Evolutionary conservation across 1,140 invertebrate species (phyloP).

Genomic region (Ceratoteleas bidentatus): DNA sequence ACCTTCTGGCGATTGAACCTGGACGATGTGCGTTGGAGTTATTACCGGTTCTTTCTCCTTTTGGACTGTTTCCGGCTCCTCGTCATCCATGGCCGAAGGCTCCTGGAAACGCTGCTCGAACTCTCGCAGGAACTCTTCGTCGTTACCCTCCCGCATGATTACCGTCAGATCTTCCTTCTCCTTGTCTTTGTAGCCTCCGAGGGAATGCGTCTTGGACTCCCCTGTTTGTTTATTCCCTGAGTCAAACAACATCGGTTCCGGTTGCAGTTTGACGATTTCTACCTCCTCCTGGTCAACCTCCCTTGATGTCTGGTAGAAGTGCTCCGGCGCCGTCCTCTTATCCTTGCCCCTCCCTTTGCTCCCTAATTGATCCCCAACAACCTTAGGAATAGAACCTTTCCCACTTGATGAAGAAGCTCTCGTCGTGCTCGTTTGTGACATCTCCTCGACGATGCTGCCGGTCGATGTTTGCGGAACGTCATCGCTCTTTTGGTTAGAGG

Average conservation of each 20-base stretch:
- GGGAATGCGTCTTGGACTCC: slow-evolving; percentile 12
- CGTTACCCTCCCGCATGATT: slow-evolving; percentile 70
- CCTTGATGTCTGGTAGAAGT: slow-evolving; percentile 60
- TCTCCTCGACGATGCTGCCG: slow-evolving; percentile 17
- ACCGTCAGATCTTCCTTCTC: slow-evolving; percentile 65
- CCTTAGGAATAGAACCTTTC: neutral
- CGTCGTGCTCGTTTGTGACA: slow-evolving; percentile 15
- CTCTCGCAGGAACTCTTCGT: slow-evolving; percentile 73
- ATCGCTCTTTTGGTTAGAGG: slow-evolving; percentile 21
- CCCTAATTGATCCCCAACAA: neutral
- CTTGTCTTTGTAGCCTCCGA: slow-evolving; percentile 47
- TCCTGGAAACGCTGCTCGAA: slow-evolving; percentile 71
- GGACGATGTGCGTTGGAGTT: slow-evolving; percentile 33
- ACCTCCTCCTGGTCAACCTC: slow-evolving; percentile 76
- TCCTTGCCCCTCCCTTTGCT: slow-evolving; percentile 1
- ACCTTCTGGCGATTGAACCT: slow-evolving; percentile 9
- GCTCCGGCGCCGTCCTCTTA: slow-evolving; percentile 17
- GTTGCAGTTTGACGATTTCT: slow-evolving; percentile 80
- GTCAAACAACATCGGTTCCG: slow-evolving; percentile 8
- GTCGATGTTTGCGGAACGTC: slow-evolving; percentile 31
- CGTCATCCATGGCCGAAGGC: slow-evolving; percentile 9
- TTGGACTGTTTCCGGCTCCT: slow-evolving; percentile 27
- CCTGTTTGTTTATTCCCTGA: slow-evolving; percentile 5
- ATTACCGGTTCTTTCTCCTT: slow-evolving; percentile 34
- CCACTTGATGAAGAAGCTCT: slow-evolving; percentile 13